A percentile compares a stretch with the other conserved stretches of the same genome.
These are phyloP conservation scores for Lycia hirtaria DNA, from an alignment of 2,888 invertebrate species.

Conservation along the genomic window DNA sequence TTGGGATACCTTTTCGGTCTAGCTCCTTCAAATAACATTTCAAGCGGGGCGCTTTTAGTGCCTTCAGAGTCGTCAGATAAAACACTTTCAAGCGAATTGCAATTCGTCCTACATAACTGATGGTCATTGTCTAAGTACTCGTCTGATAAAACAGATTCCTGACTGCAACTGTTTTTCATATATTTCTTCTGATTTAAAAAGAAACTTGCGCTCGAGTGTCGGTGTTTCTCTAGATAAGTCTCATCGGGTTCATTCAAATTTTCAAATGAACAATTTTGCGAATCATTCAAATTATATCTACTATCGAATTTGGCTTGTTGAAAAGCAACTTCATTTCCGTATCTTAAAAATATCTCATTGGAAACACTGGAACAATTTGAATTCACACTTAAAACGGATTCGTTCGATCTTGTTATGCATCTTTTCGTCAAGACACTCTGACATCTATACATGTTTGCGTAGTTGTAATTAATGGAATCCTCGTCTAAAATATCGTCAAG, in stretches of 20 bases:
- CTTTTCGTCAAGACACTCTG: constrained; percentile 82
- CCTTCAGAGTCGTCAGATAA: constrained; percentile 92
- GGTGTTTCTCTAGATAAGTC: constrained; percentile 82
- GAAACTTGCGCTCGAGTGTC: constrained; percentile 92
- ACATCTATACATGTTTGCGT: constrained; percentile 72
- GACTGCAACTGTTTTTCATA: constrained; percentile 88
- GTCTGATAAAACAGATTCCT: constrained; percentile 91
- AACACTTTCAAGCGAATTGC: constrained; percentile 92
- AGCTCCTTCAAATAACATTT: constrained; percentile 88
- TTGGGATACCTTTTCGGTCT: constrained; percentile 69
- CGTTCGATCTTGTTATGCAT: constrained; percentile 86
- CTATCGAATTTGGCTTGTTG: constrained; percentile 79
- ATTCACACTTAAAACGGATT: constrained; percentile 80
- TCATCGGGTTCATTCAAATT: constrained; percentile 68
- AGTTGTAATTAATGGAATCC: constrained; percentile 70
- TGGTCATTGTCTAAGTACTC: constrained; percentile 86
- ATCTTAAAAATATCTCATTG: constrained; percentile 81
- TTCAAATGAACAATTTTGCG: constrained; percentile 78
- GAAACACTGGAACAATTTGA: constrained; percentile 81
- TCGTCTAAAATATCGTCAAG: constrained; percentile 83
- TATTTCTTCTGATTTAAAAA: constrained; percentile 89
- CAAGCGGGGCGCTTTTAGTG: constrained; percentile 91
- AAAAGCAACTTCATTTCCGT: constrained; percentile 79
- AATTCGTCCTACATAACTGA: constrained; percentile 87
- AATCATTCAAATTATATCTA: constrained; percentile 78